Evolutionary conservation across 2,797 vertebrate species (phyloP), one percentile per base, ranked within the genome.

Genomic region (Squalus acanthias): DNA sequence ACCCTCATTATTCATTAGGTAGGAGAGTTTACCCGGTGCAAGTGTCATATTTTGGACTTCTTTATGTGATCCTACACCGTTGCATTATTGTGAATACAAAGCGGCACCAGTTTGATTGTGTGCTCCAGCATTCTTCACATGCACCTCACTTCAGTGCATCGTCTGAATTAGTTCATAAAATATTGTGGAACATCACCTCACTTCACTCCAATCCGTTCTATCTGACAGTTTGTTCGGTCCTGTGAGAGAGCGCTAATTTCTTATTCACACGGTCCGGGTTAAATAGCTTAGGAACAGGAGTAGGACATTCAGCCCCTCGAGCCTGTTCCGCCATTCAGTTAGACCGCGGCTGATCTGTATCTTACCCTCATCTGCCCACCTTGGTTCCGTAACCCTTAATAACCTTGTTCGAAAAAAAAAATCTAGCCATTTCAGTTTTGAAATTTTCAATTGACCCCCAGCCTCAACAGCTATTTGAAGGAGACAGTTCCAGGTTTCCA

Each of bases 1-100:
- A n/a, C 50, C 46, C 24, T 76, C 94, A 76, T 95, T 76, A 95
- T 57, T 95, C 94, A 95, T 57, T 20, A 95, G 53, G 24, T 26
- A 15, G 5, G 24, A 74, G 69, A 57, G 94, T 53, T 74, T 95
- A 95, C 69, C 26, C 2, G 15, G 94, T 29, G 39, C 46, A 39
- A 29, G 29, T 95, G 94, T 95, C 46, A 95, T 33, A 95, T 95
- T 95, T 20, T 53, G 70, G 74, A 26, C 91, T 10, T 3, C 20
- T 26, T 69, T 46, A 65, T 39, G 17, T 95, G 50, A 46, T 53
- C 13, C 70, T 33, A 24, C 13, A 33, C 26, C 13, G 20, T 10
- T 33, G 29, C 5, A 29, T 74, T 50, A 95, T 13, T 72, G 94
- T 12, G 10, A 74, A 57, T 15, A 95, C 50, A 53, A 57, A 65